Base-by-base conservation (phyloP, 1,140 invertebrate genomes). In the Drosophila mojavensis region DNA sequence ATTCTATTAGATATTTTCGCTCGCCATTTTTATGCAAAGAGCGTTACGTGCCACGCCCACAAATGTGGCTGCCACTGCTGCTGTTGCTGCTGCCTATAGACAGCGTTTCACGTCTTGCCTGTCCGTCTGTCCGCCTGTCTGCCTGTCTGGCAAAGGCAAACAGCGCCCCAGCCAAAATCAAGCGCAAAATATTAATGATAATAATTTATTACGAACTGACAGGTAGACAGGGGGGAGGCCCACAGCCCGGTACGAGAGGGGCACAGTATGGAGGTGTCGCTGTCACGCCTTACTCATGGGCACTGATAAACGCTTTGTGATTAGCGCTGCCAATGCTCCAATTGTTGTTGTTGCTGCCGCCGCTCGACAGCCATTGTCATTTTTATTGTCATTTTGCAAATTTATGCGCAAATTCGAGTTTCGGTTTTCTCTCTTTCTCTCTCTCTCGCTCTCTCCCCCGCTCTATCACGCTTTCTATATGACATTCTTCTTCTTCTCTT, bases 131-230 rank as follows among this genome's bases (percentile, higher is more conserved):
- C 54, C 67, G 67, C 28, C 41, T 39, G 28, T 33, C 43, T 61
- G 43, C 13, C 6, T 59, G 56, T 28, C 55, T 24, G 58, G 58
- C 58, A 13, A 60, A 15, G 58, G 58, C 58, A 60, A 48, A 60
- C 58, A 60, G 28, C 39, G 60, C 59, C 30, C 30, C n/a, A 4
- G 53, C 26, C 69, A 82, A 82, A 82, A 82, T 82, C 79, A 82
- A 82, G 79, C 79, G 75, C 79, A 82, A 82, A 82, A 82, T 82
- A 83, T 83, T 83, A 83, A 83, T 83, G 80, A 83, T 83, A 83
- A 83, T 83, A 83, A 83, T 83, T 83, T 83, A 83, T 83, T 79
- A 83, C 76, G 66, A 59, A 79, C 67, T 83, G 80, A 83, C 80
- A 83, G 80, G 80, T 83, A 68, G 39, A 70, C 66, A 53, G 79